Evolutionary conservation across 2,113 vertebrate genomes (phyloP).

Genomic region (Lophochroa leadbeateri): DNA sequence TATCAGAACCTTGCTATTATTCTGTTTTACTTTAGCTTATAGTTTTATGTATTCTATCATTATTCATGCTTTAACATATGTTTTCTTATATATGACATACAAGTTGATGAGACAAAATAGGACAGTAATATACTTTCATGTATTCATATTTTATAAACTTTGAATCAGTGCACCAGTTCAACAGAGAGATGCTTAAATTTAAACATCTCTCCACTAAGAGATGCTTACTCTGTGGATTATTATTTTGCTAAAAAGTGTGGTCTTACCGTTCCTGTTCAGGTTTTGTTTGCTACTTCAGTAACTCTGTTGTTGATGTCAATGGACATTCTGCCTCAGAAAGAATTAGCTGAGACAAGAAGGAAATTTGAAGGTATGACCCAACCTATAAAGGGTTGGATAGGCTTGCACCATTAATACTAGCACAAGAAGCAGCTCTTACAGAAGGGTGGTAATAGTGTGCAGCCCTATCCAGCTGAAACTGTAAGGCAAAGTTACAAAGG

Average conservation of each 20-base stretch:
- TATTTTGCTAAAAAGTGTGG: neutral
- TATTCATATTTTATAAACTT: neutral
- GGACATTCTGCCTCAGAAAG: neutral
- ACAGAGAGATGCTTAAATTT: neutral
- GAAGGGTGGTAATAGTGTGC: neutral
- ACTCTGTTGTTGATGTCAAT: neutral
- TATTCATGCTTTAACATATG: neutral
- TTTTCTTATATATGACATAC: neutral
- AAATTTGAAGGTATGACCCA: neutral
- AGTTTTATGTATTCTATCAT: neutral
- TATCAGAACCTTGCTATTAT: neutral
- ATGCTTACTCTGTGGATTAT: neutral
- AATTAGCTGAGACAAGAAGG: neutral
- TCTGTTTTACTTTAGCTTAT: neutral
- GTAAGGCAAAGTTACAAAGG: neutral
- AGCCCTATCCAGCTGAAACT: constrained; percentile 6
- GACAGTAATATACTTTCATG: neutral
- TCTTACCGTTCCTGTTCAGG: neutral
- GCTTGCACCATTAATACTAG: neutral
- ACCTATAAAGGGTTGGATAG: neutral
- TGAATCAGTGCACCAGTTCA: neutral
- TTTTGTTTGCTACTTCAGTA: neutral
- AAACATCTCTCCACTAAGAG: neutral
- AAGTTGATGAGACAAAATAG: neutral
- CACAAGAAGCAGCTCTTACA: neutral